Percentiles rank a stretch among this genome's conserved stretches.
These are phyloP conservation scores for Lucilia cuprina DNA, from an alignment of 1,140 invertebrate species.

Conservation along the genomic window DNA sequence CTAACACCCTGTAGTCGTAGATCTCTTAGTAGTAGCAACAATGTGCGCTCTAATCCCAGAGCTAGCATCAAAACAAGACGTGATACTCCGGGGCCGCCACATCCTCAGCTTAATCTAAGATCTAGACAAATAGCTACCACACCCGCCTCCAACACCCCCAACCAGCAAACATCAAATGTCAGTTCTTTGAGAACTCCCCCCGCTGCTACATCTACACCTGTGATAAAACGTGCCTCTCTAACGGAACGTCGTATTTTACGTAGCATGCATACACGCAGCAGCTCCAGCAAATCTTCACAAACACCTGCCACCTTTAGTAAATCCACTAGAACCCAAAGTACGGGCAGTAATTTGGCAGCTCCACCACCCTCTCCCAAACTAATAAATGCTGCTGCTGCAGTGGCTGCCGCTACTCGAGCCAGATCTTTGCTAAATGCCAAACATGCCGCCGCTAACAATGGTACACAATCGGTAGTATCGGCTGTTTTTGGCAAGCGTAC, in stretches of 20 bases:
- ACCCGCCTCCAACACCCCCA: neutral
- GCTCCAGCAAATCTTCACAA: neutral
- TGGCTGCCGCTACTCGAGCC: constrained; percentile 13
- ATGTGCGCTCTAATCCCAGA: neutral
- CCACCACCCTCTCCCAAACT: constrained; percentile 52
- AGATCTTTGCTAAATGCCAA: constrained; percentile 25
- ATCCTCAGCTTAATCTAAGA: constrained; percentile 31
- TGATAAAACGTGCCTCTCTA: constrained; percentile 27
- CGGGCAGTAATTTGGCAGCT: constrained; percentile 46
- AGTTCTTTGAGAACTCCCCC: neutral
- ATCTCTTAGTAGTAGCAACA: neutral
- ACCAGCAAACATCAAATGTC: neutral
- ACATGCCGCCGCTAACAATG: neutral
- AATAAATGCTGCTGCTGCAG: constrained; percentile 29
- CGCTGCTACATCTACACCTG: neutral
- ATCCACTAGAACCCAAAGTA: constrained; percentile 45
- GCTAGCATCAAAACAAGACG: constrained; percentile 16
- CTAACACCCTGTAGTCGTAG: neutral
- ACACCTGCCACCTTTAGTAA: constrained; percentile 47
- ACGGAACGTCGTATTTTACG: constrained; percentile 36
- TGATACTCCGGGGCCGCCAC: neutral
- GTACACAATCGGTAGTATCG: neutral
- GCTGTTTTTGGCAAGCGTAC: constrained; percentile 16
- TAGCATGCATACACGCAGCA: constrained; percentile 29
- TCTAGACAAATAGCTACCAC: neutral